Percentiles rank a stretch among this genome's conserved stretches.
Evolutionary conservation across 2,888 invertebrate species (phyloP).

Genomic region (Crossocerus cetratus): DNA sequence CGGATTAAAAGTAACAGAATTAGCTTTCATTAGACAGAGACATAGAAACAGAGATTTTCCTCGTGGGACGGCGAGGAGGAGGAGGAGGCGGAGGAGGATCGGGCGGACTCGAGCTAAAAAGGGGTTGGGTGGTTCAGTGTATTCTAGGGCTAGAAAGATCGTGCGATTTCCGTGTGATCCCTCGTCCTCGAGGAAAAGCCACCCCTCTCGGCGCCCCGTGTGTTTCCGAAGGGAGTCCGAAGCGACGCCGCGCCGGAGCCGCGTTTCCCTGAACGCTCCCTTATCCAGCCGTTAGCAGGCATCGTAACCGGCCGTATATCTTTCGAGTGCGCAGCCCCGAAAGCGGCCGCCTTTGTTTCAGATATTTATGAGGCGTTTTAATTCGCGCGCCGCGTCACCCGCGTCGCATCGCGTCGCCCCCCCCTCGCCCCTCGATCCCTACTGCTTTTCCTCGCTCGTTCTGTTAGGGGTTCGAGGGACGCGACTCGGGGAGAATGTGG

Average conservation of each 20-base stretch:
- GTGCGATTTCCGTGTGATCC: too few species aligned
- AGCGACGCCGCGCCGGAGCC: too few species aligned
- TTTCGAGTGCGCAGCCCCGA: constrained; percentile 74
- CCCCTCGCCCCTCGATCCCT: constrained; percentile 39
- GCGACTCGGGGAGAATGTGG: too few species aligned
- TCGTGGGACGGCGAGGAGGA: too few species aligned
- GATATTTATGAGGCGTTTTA: constrained; percentile 78
- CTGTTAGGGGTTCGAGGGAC: too few species aligned
- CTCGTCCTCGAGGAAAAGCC: not conserved
- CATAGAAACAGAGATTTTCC: too few species aligned
- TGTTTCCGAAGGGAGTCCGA: constrained; percentile 5
- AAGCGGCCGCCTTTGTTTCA: constrained; percentile 77
- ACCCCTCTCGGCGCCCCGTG: not conserved
- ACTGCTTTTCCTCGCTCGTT: constrained; percentile 5
- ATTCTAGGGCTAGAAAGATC: too few species aligned
- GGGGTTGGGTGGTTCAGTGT: too few species aligned
- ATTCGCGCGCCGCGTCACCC: constrained; percentile 69
- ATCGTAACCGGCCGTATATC: constrained; percentile 74
- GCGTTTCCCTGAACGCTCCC: constrained; percentile 43
- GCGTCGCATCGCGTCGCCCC: constrained; percentile 30
- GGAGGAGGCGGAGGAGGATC: too few species aligned
- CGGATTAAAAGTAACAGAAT: too few species aligned
- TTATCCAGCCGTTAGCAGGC: constrained; percentile 58
- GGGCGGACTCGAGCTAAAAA: too few species aligned
- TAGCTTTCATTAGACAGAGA: too few species aligned